phyloP scores from a whole-genome alignment of 2,888 invertebrate species.

The Latrodectus elegans region DNA sequence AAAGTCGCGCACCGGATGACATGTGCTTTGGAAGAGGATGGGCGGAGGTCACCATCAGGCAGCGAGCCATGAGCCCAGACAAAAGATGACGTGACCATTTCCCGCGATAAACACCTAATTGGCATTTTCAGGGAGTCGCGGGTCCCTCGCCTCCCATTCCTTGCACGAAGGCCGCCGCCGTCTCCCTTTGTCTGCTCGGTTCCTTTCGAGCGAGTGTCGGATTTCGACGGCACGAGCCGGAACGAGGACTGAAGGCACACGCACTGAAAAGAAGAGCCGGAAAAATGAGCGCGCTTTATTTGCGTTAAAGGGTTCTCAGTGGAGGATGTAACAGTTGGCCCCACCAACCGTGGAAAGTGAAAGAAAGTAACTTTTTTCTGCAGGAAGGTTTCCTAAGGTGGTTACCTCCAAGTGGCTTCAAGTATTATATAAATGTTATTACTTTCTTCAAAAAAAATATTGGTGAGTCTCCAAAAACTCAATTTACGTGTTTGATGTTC shows the following conservation, averaged over 20 bases:
- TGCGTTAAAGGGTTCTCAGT: neutral
- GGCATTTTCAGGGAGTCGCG: slow-evolving; percentile 49
- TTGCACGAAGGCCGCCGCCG: slow-evolving; percentile 6
- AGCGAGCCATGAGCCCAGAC: slow-evolving; percentile 22
- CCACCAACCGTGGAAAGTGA: too few relatives aligned
- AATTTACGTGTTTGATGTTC: too few relatives aligned
- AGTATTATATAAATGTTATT: too few relatives aligned
- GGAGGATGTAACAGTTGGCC: neutral
- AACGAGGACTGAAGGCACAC: neutral
- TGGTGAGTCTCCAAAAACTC: too few relatives aligned
- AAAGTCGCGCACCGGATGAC: slow-evolving; percentile 35
- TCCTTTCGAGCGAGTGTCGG: neutral
- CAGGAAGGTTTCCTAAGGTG: too few relatives aligned
- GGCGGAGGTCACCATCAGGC: slow-evolving; percentile 16
- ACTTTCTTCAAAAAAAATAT: too few relatives aligned
- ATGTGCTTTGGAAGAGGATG: slow-evolving; percentile 16
- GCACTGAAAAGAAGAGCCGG: neutral
- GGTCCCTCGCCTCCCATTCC: slow-evolving; percentile 5
- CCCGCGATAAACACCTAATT: slow-evolving; percentile 67
- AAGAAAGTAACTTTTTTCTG: too few relatives aligned
- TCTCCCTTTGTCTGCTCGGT: neutral
- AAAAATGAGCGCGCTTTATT: neutral
- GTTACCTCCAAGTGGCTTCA: too few relatives aligned
- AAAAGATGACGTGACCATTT: slow-evolving; percentile 59
- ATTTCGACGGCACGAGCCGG: slow-evolving; percentile 11